Percentiles rank a stretch among this genome's conserved stretches.
Evolutionary conservation across 2,888 invertebrate species (phyloP).

Genomic region (Trachelus stipa): DNA sequence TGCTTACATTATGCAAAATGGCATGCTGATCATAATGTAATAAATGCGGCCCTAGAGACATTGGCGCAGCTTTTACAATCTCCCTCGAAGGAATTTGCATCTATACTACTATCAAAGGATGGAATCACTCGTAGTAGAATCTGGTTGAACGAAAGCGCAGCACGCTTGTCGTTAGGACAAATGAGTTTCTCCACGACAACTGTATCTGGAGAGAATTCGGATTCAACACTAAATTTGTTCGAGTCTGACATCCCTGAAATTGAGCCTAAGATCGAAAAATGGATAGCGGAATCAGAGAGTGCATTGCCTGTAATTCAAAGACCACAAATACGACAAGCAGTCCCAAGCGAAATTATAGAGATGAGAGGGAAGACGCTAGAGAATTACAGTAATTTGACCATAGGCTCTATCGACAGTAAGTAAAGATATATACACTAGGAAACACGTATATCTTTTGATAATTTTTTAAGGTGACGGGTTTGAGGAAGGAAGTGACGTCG

Average conservation of each 20-base stretch:
- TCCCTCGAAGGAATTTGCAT: conserved; percentile 66
- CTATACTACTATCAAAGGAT: conserved; percentile 64
- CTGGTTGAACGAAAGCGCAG: conserved; percentile 26
- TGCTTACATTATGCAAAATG: conserved; percentile 77
- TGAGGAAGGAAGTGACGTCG: conserved; percentile 53
- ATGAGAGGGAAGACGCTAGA: conserved; percentile 46
- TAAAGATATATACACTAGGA: conserved; percentile 8
- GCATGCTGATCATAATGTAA: conserved; percentile 85
- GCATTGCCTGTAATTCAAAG: conserved; percentile 31
- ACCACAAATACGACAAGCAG: conserved; percentile 26
- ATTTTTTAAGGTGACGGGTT: conserved; percentile 44
- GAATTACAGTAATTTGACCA: conserved; percentile 48
- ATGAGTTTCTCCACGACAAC: conserved; percentile 49
- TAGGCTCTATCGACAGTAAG: conserved; percentile 53
- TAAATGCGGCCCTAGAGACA: conserved; percentile 86
- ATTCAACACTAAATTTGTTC: conserved; percentile 45
- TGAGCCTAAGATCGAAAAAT: conserved; percentile 52
- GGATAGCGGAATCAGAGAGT: conserved; percentile 50
- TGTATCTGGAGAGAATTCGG: conserved; percentile 42
- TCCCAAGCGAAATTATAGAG: conserved; percentile 39
- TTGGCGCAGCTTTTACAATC: conserved; percentile 70
- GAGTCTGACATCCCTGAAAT: conserved; percentile 52
- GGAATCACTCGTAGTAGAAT: conserved; percentile 63
- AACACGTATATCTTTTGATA: conserved; percentile 1
- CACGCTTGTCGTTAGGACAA: conserved; percentile 40